phyloP scores from a whole-genome alignment of 2,797 vertebrate genomes.

The Sitta carolinensis region DNA sequence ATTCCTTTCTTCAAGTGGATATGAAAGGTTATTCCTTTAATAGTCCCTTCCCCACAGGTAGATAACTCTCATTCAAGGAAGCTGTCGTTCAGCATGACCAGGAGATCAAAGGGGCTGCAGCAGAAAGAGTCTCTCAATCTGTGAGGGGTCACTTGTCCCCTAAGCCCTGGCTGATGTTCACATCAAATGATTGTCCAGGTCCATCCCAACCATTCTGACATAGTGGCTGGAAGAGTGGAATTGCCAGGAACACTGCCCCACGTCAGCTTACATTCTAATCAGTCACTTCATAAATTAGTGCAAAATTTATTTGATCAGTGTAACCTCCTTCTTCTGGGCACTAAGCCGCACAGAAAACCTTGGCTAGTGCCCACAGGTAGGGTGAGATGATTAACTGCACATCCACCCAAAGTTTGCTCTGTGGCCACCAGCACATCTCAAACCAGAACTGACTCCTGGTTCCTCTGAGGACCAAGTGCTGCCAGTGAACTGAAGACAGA shows the following conservation, averaged over 20 bases:
- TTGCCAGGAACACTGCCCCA: neutral
- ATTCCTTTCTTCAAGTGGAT: constrained; percentile 59
- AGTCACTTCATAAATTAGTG: neutral
- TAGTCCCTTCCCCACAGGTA: constrained; percentile 7
- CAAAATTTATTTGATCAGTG: neutral
- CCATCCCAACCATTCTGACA: neutral
- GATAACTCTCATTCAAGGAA: constrained; percentile 21
- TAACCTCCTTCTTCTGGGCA: neutral
- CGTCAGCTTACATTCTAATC: neutral
- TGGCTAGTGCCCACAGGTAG: neutral
- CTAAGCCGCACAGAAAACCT: neutral
- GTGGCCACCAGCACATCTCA: neutral
- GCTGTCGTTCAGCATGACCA: constrained; percentile 37
- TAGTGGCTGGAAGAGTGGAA: neutral
- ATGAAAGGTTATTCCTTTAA: constrained; percentile 54
- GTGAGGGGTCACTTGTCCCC: constrained; percentile 10
- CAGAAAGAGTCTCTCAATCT: constrained; percentile 37
- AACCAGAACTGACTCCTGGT: neutral
- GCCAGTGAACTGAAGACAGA: neutral
- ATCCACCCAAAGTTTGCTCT: neutral
- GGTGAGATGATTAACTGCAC: neutral
- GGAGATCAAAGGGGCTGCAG: constrained; percentile 48
- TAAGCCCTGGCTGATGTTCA: neutral
- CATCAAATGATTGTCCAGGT: neutral
- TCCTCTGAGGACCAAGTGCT: neutral